These are phyloP conservation scores for Adelosebastes latens DNA, from an alignment of 2,797 vertebrate species.

Conservation along the genomic window DNA sequence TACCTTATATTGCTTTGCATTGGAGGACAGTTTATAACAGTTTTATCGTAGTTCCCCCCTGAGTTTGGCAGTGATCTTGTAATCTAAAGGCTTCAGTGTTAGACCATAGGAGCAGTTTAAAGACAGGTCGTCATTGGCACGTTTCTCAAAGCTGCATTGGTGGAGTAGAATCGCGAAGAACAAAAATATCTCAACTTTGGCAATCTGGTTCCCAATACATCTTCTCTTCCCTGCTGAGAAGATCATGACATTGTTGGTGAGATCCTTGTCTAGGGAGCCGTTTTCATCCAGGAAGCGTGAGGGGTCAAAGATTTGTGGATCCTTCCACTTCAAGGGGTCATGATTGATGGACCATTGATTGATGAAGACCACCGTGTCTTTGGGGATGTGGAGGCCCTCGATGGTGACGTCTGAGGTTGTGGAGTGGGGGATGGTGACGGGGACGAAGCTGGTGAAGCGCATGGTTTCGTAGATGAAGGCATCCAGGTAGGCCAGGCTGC, in stretches of 20 bases:
- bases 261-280: conserved; percentile 77
- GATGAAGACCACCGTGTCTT: conserved; percentile 86
- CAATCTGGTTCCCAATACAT: conserved; percentile 85
- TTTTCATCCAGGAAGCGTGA: conserved; percentile 79
- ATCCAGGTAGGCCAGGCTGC: conserved; percentile 76
- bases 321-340: conserved; percentile 81
- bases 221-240: conserved; percentile 85
- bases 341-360: conserved; percentile 90
- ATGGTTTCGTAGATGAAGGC: conserved; percentile 86
- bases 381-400: conserved; percentile 81
- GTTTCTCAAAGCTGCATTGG: conserved; percentile 82
- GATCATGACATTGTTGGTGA: conserved; percentile 81
- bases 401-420: conserved; percentile 83
- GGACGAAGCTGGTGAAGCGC: conserved; percentile 87
- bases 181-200: conserved; percentile 85
- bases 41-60: conserved; percentile 57
- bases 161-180: conserved; percentile 84
- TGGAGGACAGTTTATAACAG: not conserved
- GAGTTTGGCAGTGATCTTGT: conserved; percentile 75
- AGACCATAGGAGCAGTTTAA: conserved; percentile 82
- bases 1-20: conserved; percentile 37
- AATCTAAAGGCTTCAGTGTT: conserved; percentile 82
- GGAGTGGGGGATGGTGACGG: conserved; percentile 86
- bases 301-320: conserved; percentile 83
- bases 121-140: conserved; percentile 72